A percentile compares a stretch with the other conserved stretches of the same genome.
Conservation (phyloP, 1,140 invertebrate genomes). For the Cydia strobilella region DNA sequence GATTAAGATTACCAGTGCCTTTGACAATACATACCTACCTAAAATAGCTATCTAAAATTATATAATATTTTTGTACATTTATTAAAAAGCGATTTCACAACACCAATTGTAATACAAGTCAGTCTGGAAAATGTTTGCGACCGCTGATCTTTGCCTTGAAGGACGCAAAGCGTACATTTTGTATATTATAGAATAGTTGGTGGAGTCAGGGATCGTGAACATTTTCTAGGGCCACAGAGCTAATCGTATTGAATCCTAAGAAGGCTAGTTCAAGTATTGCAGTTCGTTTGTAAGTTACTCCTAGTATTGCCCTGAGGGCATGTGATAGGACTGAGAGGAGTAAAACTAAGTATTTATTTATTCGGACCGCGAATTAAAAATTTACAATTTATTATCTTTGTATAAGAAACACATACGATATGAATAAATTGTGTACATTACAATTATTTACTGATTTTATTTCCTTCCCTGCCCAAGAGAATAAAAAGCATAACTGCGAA, state of each 20-base stretch:
- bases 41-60: constrained; percentile 67
- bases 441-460: constrained; percentile 66
- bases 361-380: constrained; percentile 75
- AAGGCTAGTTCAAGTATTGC: constrained; percentile 68
- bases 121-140: constrained; percentile 37
- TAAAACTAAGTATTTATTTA: constrained; percentile 78
- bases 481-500: not conserved
- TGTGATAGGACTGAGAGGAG: constrained; percentile 73
- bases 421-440: constrained; percentile 80
- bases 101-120: constrained; percentile 40
- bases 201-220: not conserved
- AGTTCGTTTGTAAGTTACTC: constrained; percentile 64
- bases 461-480: constrained; percentile 40
- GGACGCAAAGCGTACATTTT: constrained; percentile 15
- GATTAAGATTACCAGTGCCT: constrained; percentile 76
- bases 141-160: not conserved
- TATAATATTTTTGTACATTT: constrained; percentile 79
- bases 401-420: constrained; percentile 79
- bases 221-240: not conserved
- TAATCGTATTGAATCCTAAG: constrained; percentile 52
- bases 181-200: constrained; percentile 26
- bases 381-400: constrained; percentile 80
- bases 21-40: constrained; percentile 77
- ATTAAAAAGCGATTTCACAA: constrained; percentile 60
- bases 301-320: constrained; percentile 67